Conservation (phyloP, 2,888 invertebrate genomes). For the Trachelus troglodyta region DNA sequence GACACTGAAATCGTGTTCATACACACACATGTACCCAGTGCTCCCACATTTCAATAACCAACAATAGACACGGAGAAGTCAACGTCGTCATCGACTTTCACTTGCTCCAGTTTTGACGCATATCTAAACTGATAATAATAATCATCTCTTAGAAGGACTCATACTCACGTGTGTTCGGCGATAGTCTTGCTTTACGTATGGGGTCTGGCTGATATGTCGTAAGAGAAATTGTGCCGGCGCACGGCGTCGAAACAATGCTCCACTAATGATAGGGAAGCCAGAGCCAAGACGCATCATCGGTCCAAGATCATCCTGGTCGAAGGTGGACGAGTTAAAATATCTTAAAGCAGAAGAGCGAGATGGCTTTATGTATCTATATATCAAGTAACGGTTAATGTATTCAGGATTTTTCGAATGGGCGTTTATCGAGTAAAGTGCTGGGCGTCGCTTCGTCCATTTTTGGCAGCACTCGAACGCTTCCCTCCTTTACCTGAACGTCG, state of each 20-base stretch:
- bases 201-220: not conserved
- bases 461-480: conserved; percentile 27
- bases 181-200: not conserved
- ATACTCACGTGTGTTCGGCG: not conserved
- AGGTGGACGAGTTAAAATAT: conserved; percentile 23
- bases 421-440: conserved; percentile 53
- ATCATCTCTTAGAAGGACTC: not conserved
- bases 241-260: conserved; percentile 33
- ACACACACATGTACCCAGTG: not conserved
- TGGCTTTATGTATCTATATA: conserved; percentile 12
- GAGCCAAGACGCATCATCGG: not conserved
- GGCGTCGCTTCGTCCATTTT: conserved; percentile 40
- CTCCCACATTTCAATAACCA: not conserved
- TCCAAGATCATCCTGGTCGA: conserved; percentile 25
- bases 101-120: not conserved
- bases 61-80: not conserved
- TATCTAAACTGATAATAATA: not conserved
- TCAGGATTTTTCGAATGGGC: conserved; percentile 51
- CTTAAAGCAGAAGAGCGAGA: not conserved
- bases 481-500: not conserved
- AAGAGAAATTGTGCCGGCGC: conserved; percentile 3
- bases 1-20: not conserved
- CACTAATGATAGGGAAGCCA: conserved; percentile 40
- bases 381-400: conserved; percentile 45
- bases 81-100: not conserved